Evolutionary conservation across 92 coral and sea anemone species (phyloP).

Genomic region (Anthopleura xanthogrammica): DNA sequence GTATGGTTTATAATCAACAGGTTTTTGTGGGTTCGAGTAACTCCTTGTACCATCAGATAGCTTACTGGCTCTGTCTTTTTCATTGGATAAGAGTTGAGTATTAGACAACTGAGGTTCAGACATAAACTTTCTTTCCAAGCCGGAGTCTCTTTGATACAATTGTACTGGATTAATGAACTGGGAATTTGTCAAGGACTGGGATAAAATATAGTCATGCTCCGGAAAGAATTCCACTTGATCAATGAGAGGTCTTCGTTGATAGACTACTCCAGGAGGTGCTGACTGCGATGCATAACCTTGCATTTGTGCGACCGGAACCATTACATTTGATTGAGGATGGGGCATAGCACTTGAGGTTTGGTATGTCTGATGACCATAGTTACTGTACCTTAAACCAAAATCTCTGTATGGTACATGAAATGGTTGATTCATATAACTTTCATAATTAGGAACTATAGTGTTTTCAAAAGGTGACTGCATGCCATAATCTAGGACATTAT

Average conservation of each 20-base stretch:
- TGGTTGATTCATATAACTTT: conserved; percentile 31
- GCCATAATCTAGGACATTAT: conserved; percentile 6
- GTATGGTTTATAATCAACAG: conserved; percentile 69
- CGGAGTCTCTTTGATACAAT: conserved; percentile 35
- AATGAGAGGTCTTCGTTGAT: conserved; percentile 42
- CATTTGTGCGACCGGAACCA: background rate
- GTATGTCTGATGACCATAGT: conserved; percentile 36
- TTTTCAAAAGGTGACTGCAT: background rate
- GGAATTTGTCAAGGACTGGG: conserved; percentile 40
- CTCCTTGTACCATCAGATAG: conserved; percentile 15
- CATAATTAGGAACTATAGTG: background rate
- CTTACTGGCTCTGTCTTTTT: conserved; percentile 21
- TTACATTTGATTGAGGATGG: conserved; percentile 13
- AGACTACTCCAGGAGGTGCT: conserved; percentile 61
- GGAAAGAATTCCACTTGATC: conserved; percentile 39
- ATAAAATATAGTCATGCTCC: conserved; percentile 36
- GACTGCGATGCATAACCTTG: conserved; percentile 51
- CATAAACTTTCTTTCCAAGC: conserved; percentile 47
- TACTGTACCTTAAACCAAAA: conserved; percentile 44
- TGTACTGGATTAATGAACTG: conserved; percentile 29
- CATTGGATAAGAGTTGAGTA: conserved; percentile 16
- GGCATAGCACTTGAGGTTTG: conserved; percentile 31
- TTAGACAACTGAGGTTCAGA: conserved; percentile 57
- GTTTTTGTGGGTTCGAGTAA: conserved; percentile 29
- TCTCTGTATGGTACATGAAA: conserved; percentile 40